Evolutionary conservation across 2,113 vertebrate genomes (phyloP), one percentile per base, ranked within the genome.

Genomic region (Sinocyclocheilus rhinocerous): DNA sequence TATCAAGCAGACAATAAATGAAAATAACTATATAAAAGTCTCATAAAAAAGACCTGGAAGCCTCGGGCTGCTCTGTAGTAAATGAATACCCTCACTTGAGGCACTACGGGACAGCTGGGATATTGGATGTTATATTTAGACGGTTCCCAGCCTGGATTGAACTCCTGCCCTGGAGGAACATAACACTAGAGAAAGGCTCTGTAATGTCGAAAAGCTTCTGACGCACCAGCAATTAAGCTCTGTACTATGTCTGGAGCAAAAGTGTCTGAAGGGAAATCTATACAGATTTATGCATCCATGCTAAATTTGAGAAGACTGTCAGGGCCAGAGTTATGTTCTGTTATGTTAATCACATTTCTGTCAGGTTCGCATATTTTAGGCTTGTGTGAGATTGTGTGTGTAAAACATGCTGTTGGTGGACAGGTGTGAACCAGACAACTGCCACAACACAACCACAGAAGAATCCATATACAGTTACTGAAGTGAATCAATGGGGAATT

Each of bases 11-110:
- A 82, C 81, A 86, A 90, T 87, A 88, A 81, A 88, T 67, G 33
- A 90, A 81, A 89, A 89, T 81, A 85, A 84, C 85, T 75, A 77
- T 82, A 24, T 59, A 76, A 89, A 86, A 76, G 83, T 81, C 33
- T 84, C 12, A 76, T 77, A 26, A 70, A 0, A 67, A 83, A 18
- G 57, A 26, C 6, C 7, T 20, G 63, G 84, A 79, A 52, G 87
- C 81, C 55, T 1, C 39, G 57, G 26, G 70, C 59, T 79, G 22
- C 45, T 70, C 57, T 48, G 83, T 45, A 63, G 36, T 78, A 33
- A 55, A 79, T 77, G 22, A 79, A 57, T 76, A 57, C 59, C 36
- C 36, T 69, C 22, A 82, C 61, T 82, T 82, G 80, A 48, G 45
- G 61, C 18, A 33, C 80, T 70, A 67, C 0, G 57, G 20, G 55